Percentiles rank a stretch among this genome's conserved stretches.
phyloP scores from a whole-genome alignment of 2,113 vertebrate species.

The Pangasianodon gigas region DNA sequence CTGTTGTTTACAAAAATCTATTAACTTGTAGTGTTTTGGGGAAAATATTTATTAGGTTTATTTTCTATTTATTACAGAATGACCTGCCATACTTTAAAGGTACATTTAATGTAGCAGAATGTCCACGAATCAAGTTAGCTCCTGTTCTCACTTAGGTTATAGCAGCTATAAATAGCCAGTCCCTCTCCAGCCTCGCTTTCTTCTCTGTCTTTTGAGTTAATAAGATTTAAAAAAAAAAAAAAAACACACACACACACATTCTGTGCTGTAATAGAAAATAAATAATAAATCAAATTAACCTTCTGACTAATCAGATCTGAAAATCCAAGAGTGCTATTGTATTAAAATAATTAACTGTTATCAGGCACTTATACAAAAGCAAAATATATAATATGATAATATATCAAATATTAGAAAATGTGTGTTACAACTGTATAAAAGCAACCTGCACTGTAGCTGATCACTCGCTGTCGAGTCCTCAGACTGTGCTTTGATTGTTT shows the following conservation, averaged over 20 bases:
- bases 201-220: no score
- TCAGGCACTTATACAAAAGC: no score
- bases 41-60: no score
- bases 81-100: background rate
- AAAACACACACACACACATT: no score
- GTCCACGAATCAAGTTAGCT: background rate
- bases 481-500: background rate
- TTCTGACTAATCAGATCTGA: background rate
- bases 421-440: background rate
- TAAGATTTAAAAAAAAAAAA: no score
- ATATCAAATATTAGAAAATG: background rate
- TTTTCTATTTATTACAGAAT: background rate
- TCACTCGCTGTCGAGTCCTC: background rate
- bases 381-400: background rate
- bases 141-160: no score
- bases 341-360: background rate
- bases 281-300: background rate
- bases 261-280: no score
- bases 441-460: background rate
- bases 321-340: background rate
- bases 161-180: no score
- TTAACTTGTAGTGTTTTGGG: background rate
- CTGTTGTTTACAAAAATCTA: background rate
- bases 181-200: no score
- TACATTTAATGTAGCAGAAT: background rate